Evolutionary conservation across 2,113 vertebrate species (phyloP), one percentile per base, ranked within the genome.

Genomic region (Cyanistes caeruleus): DNA sequence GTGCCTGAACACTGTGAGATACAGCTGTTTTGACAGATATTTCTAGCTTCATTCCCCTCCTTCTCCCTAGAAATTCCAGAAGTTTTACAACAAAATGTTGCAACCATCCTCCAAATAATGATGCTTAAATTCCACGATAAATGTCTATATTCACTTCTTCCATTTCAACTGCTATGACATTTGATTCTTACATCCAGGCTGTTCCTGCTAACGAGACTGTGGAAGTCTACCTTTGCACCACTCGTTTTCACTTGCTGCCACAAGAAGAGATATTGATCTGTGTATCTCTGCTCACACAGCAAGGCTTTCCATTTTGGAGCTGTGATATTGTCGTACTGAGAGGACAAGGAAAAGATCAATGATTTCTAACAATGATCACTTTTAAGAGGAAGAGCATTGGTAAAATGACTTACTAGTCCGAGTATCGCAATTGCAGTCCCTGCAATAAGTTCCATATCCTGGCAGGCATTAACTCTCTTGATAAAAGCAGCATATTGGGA

Each of bases 221-320:
- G 51, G 78, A 94, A 87, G 62, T 48, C 70, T 88, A 80, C 76
- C 75, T 95, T 65, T 77, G 67, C 92, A 90, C 33, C 43, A 88
- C 69, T 70, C 85, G n/a, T 93, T 96, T 96, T 97, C 92, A 94
- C 74, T 91, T 96, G 84, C 89, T 96, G 53, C 73, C 89, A 77
- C 65, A 65, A 94, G 81, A 91, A 95, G 48, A 23, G 24, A 72
- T 96, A 97, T 97, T 94, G 95, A 97, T 97, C 79, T 92, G 91
- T 95, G 87, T 95, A 92, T 59, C 93, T 94, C 78, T 90, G 65
- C 69, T 95, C 91, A 95, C 92, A 91, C 81, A 96, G 93, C 73
- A 92, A 95, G 82, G 56, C 59, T 96, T 97, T 84, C 89, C 92
- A 85, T 95, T 95, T 94, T 95, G 89, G 77, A 96, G 86, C 73